Evolutionary conservation across 23 tunicate species (phyloP), one percentile per base, ranked within the genome.

Genomic region (Trididemnum miniatum): DNA sequence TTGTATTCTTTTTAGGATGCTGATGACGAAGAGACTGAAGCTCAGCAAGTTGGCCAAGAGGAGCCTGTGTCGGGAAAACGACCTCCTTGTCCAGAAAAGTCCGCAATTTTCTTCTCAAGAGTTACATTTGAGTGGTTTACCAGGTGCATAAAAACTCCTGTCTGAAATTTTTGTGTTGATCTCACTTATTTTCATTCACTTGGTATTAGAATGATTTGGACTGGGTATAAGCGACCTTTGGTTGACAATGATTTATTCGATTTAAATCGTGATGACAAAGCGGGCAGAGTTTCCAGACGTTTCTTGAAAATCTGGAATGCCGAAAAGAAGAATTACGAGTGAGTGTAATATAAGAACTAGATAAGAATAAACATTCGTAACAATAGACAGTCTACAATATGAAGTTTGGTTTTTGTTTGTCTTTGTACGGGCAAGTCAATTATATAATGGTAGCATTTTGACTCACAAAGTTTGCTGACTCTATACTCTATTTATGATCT

Each of bases 111-210:
- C 32, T 33, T 77, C 31, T 77, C 82, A 12, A 22, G 28, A 27
- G 20, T 77, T 2, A 52, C 32, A 22, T 77, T 77, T 77, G 82
- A 77, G 54, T 77, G 82, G 82, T 77, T 77, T 77, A 52, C 82
- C 35, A 54, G 40, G 82, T 77, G n/a, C n/a, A n/a, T n/a, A n/a
- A n/a, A n/a, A n/a, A n/a, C n/a, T n/a, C n/a, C n/a, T n/a, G n/a
- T n/a, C n/a, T n/a, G n/a, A n/a, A n/a, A n/a, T n/a, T n/a, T n/a
- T n/a, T n/a, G n/a, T n/a, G n/a, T n/a, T n/a, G n/a, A n/a, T n/a
- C n/a, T n/a, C n/a, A n/a, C n/a, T n/a, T n/a, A n/a, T n/a, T n/a
- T n/a, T n/a, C n/a, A n/a, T n/a, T n/a, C n/a, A n/a, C n/a, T n/a
- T n/a, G n/a, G n/a, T 49, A 9, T 49, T 24, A 62, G 67, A 26